Evolutionary conservation across 2,797 vertebrate species (phyloP), one percentile per base, ranked within the genome.

Genomic region (Liparis tanakae): DNA sequence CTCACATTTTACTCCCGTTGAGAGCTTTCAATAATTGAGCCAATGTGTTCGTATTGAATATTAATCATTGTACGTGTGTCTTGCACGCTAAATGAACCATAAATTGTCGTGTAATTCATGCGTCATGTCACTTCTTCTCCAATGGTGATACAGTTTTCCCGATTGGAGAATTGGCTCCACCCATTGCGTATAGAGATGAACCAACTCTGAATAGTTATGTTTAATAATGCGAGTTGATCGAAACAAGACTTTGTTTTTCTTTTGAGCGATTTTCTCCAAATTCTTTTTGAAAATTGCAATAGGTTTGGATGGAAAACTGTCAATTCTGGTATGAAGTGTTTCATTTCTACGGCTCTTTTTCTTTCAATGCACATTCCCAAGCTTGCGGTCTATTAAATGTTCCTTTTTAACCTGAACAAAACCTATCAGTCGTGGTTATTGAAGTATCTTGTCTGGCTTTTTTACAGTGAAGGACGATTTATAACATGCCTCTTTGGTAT

Each of bases 391-490:
- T 62, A 5, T 74, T 58, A 58, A 67, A 14, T 76, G 43, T 67
- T 67, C 14, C 48, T 72, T 79, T 30, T 62, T 59, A 48, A 43
- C 17, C 2, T 18, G 18, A 46, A 67, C 6, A 65, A 34, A 73
- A 70, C 41, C 18, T 54, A 57, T 59, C 57, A 46, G 60, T 54
- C 34, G 53, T 53, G 39, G 17, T 63, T 70, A 34, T 53, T 74
- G 65, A 43, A 33, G 33, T 36, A 67, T 65, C 55, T 55, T 58
- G 70, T 67, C 36, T 68, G 18, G 30, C 25, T 69, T 79, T 30
- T 74, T 69, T 46, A 59, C 68, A 63, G 65, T 15, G 55, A 74
- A 73, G 57, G 59, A 69, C 7, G 0, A 51, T 64, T 67, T 41
- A 56, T 63, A 57, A 71, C 83, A 69, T n/a, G 25, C 41, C 44